phyloP scores from a whole-genome alignment of 2,888 invertebrate species.

The Pterostichus madidus region DNA sequence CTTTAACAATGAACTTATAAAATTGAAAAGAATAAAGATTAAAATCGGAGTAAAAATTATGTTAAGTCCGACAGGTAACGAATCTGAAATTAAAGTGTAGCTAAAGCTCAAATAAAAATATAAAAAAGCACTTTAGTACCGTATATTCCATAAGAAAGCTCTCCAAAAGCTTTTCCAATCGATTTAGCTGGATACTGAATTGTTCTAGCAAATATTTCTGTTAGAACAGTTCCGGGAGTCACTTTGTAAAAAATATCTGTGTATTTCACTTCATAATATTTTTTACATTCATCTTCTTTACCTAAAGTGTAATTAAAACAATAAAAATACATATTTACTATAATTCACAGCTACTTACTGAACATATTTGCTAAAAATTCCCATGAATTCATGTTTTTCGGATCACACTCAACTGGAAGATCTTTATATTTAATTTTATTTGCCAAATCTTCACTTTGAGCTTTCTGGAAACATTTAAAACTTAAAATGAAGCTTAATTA shows the following conservation, averaged over 20 bases:
- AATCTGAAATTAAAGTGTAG: background rate
- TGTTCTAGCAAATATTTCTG: constrained; percentile 70
- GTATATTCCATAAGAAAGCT: constrained; percentile 71
- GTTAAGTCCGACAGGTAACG: background rate
- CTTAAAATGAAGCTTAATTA: background rate
- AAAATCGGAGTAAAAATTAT: background rate
- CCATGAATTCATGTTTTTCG: constrained; percentile 70
- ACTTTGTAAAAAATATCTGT: constrained; percentile 72
- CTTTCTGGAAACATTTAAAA: constrained; percentile 70
- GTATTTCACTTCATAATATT: constrained; percentile 72
- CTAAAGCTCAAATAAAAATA: constrained; percentile 24
- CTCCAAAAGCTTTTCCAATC: constrained; percentile 70
- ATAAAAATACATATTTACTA: constrained; percentile 1
- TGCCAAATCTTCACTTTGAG: constrained; percentile 71
- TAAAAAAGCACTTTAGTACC: constrained; percentile 69
- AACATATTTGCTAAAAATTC: constrained; percentile 61
- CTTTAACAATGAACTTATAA: too few relatives aligned
- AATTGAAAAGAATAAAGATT: too few relatives aligned
- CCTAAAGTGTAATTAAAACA: constrained; percentile 62
- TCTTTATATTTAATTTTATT: constrained; percentile 70
- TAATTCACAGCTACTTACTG: background rate
- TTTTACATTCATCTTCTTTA: constrained; percentile 71
- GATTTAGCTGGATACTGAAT: constrained; percentile 70
- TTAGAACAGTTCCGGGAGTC: constrained; percentile 72
- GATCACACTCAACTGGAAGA: constrained; percentile 72